phyloP scores from a whole-genome alignment of 2,797 vertebrate species.

The Menidia menidia region DNA sequence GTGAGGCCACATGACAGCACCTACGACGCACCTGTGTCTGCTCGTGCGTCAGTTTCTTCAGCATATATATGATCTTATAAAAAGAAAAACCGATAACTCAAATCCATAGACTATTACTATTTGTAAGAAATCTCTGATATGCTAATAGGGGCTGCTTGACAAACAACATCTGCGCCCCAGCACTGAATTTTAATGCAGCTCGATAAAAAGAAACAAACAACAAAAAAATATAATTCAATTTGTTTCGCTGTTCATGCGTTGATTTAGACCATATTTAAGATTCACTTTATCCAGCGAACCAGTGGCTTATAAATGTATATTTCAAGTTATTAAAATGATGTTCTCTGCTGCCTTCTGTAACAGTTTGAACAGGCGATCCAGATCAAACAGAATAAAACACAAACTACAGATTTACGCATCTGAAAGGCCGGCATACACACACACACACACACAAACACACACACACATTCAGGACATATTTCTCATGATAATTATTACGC shows the following conservation, averaged over 20 bases:
- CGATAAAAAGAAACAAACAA: not conserved
- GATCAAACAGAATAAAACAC: conserved; percentile 59
- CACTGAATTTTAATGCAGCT: not conserved
- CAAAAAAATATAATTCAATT: not conserved
- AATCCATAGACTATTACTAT: not conserved
- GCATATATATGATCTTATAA: not conserved
- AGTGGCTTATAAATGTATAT: not conserved
- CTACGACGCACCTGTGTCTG: conserved; percentile 46
- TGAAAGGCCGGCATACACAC: not conserved
- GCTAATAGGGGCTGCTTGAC: not conserved
- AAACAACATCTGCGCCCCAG: not conserved
- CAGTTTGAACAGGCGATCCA: not conserved
- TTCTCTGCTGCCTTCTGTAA: conserved; percentile 8
- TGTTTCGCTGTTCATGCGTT: not conserved
- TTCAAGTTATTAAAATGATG: not conserved
- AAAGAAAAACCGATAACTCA: too few species aligned
- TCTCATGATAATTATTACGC: conserved; percentile 6
- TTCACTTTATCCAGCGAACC: not conserved
- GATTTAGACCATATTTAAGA: not conserved
- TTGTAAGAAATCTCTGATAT: not conserved
- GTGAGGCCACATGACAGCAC: conserved; percentile 36
- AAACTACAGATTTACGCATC: not conserved
- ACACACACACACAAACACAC: too few species aligned
- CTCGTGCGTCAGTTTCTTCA: not conserved
- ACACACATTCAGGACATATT: not conserved